These are phyloP conservation scores for Plutomurus gul DNA, from an alignment of 1,140 invertebrate genomes.

Conservation along the genomic window DNA sequence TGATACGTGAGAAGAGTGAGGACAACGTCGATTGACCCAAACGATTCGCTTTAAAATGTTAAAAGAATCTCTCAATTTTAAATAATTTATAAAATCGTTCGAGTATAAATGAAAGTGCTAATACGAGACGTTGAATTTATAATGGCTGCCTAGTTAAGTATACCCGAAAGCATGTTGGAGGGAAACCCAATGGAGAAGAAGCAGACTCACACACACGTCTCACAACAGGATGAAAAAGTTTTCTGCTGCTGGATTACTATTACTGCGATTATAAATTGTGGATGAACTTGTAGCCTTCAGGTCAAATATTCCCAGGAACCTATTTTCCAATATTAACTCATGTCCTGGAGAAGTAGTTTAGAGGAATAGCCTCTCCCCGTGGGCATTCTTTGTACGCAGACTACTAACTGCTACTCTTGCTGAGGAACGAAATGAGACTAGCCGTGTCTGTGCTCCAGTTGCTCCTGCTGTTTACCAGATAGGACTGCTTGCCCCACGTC, in stretches of 20 bases:
- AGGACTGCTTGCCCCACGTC: background rate
- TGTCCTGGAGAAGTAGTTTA: background rate
- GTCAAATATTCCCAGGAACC: constrained; percentile 7
- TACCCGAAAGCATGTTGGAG: background rate
- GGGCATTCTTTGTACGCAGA: background rate
- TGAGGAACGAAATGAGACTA: background rate
- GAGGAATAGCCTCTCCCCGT: background rate
- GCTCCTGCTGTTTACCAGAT: background rate
- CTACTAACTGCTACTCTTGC: constrained; percentile 7
- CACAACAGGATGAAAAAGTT: background rate
- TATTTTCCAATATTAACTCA: constrained; percentile 25
- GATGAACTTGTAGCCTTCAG: constrained; percentile 14
- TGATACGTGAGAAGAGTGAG: no score
- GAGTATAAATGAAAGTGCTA: no score
- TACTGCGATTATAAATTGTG: constrained; percentile 11
- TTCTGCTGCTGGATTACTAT: background rate
- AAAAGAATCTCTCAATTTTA: no score
- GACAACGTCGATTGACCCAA: no score
- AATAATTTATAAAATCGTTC: no score
- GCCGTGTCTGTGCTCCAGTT: background rate
- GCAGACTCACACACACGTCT: background rate
- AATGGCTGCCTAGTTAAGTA: no score
- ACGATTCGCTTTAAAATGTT: no score
- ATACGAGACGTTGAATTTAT: no score
- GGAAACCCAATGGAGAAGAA: background rate